Evolutionary conservation across 1,140 invertebrate species (phyloP).

Genomic region (Drosophila watanabei): DNA sequence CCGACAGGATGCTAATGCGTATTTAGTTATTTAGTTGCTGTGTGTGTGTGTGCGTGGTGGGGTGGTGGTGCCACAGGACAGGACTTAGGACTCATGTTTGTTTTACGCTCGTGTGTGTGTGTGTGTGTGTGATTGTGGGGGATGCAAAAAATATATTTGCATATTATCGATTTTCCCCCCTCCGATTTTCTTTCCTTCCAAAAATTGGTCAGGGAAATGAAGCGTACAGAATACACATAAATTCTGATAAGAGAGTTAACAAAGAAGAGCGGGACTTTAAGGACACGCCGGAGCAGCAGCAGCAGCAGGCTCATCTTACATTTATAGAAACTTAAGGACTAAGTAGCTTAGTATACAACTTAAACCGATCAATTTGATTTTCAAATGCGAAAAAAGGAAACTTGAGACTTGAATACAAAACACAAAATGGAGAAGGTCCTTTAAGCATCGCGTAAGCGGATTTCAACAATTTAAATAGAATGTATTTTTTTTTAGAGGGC

Average conservation of each 20-base stretch:
- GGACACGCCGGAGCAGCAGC: neutral
- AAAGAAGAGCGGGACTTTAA: conserved; percentile 12
- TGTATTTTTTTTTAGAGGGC: conserved; percentile 54
- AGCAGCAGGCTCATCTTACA: conserved; percentile 39
- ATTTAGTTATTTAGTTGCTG: conserved; percentile 81
- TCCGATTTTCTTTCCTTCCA: neutral
- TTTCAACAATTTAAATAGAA: conserved; percentile 82
- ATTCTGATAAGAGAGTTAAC: conserved; percentile 14
- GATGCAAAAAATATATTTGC: conserved; percentile 71
- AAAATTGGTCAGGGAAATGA: conserved; percentile 17
- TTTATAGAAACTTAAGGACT: conserved; percentile 55
- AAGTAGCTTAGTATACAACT: conserved; percentile 60
- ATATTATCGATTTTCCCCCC: conserved; percentile 73
- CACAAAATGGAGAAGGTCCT: conserved; percentile 44
- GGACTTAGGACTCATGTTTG: conserved; percentile 58
- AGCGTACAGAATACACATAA: conserved; percentile 31
- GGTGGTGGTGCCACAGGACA: conserved; percentile 3
- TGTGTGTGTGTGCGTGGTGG: conserved; percentile 7
- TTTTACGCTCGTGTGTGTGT: conserved; percentile 58
- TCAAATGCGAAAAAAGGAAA: conserved; percentile 35
- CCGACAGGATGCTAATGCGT: conserved; percentile 83
- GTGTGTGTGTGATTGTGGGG: conserved; percentile 17
- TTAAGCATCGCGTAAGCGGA: conserved; percentile 57
- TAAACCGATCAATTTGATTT: conserved; percentile 71
- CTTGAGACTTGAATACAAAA: conserved; percentile 28